Evolutionary conservation across 2,888 invertebrate species (phyloP), one percentile per base, ranked within the genome.

Genomic region (Fissipunctia ypsillon): DNA sequence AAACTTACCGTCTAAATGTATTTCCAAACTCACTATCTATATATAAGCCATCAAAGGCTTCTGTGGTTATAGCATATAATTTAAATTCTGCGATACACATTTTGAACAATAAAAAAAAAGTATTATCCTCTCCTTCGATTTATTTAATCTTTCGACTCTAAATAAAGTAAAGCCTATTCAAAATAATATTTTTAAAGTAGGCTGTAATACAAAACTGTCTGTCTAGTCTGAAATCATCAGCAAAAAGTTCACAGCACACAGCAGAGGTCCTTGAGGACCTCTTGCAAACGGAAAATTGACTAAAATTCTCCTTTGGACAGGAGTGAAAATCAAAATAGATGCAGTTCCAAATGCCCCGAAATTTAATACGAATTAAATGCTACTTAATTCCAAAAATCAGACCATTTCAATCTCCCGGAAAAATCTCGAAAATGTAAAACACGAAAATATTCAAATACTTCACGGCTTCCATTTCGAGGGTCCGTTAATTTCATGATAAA

Each of bases 401-500:
- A 35, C 60, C 59, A 66, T 66, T 78, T 66, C 65, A 79, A 79
- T 73, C 74, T 68, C 38, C 2, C 16, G 25, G 57, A 72, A 73
- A 77, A 80, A 79, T 80, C 60, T 80, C 48, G 43, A 73, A 83
- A 87, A 83, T 86, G 79, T 84, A 60, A 76, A 83, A 86, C 82
- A 65, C 66, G 81, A 85, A 86, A 88, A 87, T 85, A 85, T 88
- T 86, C 83, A 78, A 84, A 80, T 80, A 76, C 76, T 76, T 84
- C 70, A 63, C 76, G 59, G 80, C 80, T 81, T 81, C 82, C 84
- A 84, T 91, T 88, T 82, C 78, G 79, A 80, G 82, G 86, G 83
- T 80, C 85, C 79, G 84, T 86, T 91, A 90, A 91, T 91, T 91
- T 88, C 72, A 74, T 84, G 76, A 89, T 89, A 89, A 90, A 89